Conservation (phyloP, 2,113 vertebrate species). For the Lasiurus borealis region DNA sequence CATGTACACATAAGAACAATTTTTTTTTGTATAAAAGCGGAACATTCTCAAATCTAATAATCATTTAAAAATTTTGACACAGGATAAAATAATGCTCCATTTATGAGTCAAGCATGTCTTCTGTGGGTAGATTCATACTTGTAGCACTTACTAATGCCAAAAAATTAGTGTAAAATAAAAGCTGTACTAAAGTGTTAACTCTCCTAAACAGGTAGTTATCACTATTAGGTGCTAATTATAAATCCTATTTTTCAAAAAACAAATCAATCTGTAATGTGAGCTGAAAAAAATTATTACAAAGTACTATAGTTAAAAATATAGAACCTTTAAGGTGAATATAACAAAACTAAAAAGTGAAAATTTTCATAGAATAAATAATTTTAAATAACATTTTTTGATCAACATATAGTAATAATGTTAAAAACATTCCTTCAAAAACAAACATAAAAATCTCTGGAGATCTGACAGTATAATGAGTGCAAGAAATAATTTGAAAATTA, state of each 20-base stretch:
- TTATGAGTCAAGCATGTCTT: neutral
- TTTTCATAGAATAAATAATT: constrained; percentile 30
- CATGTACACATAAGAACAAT: neutral
- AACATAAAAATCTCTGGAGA: neutral
- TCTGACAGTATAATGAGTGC: constrained; percentile 18
- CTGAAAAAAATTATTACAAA: constrained; percentile 34
- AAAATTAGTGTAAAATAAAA: constrained; percentile 43
- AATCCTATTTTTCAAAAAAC: constrained; percentile 16
- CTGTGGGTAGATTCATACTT: neutral
- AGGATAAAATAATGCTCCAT: constrained; percentile 18
- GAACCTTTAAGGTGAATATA: neutral
- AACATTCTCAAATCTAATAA: constrained; percentile 26
- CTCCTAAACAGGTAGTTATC: neutral
- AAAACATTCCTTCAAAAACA: neutral
- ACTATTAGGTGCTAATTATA: constrained; percentile 29
- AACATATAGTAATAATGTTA: neutral
- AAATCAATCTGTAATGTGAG: neutral
- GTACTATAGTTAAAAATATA: neutral
- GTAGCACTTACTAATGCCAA: neutral
- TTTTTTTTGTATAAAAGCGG: neutral
- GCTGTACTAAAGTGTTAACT: neutral
- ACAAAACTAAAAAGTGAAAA: constrained; percentile 32
- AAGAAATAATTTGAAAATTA: constrained; percentile 37
- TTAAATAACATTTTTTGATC: neutral
- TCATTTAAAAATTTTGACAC: neutral